Conservation (phyloP, 2,797 vertebrate species). For the Apodemus agrarius region DNA sequence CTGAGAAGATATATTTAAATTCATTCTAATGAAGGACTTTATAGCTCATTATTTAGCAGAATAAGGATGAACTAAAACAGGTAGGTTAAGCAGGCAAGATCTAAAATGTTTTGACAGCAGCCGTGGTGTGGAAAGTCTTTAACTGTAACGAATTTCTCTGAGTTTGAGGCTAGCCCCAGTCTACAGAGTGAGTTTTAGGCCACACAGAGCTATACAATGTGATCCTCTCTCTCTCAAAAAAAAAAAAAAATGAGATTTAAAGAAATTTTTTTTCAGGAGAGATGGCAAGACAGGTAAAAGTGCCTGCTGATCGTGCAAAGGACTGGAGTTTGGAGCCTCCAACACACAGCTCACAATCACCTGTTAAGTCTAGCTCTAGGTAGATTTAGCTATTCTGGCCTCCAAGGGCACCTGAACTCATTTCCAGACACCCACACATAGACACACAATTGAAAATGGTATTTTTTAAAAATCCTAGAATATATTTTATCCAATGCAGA, state of each 20-base stretch:
- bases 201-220: not conserved
- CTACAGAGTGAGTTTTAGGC: not conserved
- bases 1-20: constrained; percentile 18
- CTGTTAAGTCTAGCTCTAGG: not conserved
- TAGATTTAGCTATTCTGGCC: not conserved
- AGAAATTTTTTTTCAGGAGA: too few species aligned
- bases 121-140: not conserved
- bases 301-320: not conserved
- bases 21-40: not conserved
- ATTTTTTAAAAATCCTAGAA: not conserved
- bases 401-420: not conserved
- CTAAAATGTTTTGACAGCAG: constrained; percentile 11
- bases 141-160: not conserved
- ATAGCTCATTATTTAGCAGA: not conserved
- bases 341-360: not conserved
- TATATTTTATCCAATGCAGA: not conserved
- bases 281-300: not conserved
- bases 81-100: constrained; percentile 2
- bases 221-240: not conserved
- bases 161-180: not conserved
- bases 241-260: not conserved
- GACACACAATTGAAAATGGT: not conserved
- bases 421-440: not conserved
- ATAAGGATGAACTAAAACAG: constrained; percentile 11
- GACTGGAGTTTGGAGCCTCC: not conserved